Base-by-base conservation (phyloP, 2,113 vertebrate genomes). In the Cettia cetti region DNA sequence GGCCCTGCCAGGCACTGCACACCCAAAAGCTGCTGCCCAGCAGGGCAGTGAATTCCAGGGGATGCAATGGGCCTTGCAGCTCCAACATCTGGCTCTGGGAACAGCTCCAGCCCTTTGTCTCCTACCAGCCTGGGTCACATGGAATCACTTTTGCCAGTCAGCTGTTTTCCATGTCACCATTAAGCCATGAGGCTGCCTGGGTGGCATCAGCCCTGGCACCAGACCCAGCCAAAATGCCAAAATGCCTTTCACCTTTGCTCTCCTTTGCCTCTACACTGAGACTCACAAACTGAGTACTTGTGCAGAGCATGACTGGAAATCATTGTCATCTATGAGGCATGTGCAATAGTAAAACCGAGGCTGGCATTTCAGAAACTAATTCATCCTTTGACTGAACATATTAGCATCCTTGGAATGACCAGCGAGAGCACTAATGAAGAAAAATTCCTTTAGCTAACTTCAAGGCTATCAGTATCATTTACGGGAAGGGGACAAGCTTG, bases 61-160 rank as follows among this genome's bases (percentile, higher is more conserved):
- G 20, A 60, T 26, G 33, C 1, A 1, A 3, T 3, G 83, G 40
- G 10, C 57, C 59, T 6, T 11, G 39, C 18, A 85, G 50, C 60
- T 88, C 53, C 72, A 71, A 33, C 16, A 11, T 9, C 15, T 40
- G 44, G 33, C 57, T 50, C 53, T 9, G 22, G 54, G 18, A 23
- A 15, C 52, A 30, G 7, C 64, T 39, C 54, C 63, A 74, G 40
- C 50, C 49, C 70, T 35, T 12, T 13, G 0, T 15, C 24, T 66
- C 39, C 54, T 11, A 42, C 31, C 75, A 71, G 10, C n/a, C 13
- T 40, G 1, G 0, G 6, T 8, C 66, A 63, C 2, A 0, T 0
- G 13, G 22, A 59, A 47, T 10, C 35, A 7, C 40, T 42, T 63
- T 45, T 20, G 50, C 15, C 2, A 1, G 17, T 1, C 11, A 9